Conservation (phyloP, 2,888 invertebrate species). For the Parnassius apollo region DNA sequence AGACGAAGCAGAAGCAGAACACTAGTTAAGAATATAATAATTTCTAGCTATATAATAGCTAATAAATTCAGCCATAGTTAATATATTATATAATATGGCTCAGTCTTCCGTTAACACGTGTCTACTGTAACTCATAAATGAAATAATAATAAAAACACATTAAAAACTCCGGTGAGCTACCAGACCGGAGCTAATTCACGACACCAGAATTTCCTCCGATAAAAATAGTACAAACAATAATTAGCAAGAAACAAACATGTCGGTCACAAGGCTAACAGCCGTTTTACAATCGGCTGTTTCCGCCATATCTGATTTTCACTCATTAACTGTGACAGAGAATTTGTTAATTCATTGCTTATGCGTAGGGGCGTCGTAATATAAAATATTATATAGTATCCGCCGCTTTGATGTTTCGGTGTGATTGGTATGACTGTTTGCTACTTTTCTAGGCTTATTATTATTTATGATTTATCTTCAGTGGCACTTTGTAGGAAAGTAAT, state of each 20-base stretch:
- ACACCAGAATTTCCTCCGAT: constrained; percentile 1
- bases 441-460: constrained; percentile 30
- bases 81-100: no score
- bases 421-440: constrained; percentile 28
- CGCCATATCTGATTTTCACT: constrained; percentile 22
- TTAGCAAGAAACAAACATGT: constrained; percentile 29
- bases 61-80: no score
- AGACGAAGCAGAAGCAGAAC: no score
- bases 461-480: constrained; percentile 25
- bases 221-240: constrained; percentile 16
- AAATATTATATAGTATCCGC: constrained; percentile 47
- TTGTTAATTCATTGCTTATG: constrained; percentile 23
- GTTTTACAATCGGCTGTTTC: constrained; percentile 43
- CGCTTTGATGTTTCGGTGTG: constrained; percentile 41
- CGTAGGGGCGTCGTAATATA: constrained; percentile 33
- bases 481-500: no score
- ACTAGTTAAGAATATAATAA: no score
- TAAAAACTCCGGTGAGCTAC: constrained; percentile 1
- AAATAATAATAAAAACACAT: background rate
- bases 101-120: constrained; percentile 23
- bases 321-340: constrained; percentile 30
- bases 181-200: constrained; percentile 9
- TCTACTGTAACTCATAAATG: background rate
- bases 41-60: no score
- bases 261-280: constrained; percentile 44